Percentiles rank a stretch among this genome's conserved stretches.
Evolutionary conservation across 2,888 invertebrate genomes (phyloP).

Genomic region (Cancer borealis): DNA sequence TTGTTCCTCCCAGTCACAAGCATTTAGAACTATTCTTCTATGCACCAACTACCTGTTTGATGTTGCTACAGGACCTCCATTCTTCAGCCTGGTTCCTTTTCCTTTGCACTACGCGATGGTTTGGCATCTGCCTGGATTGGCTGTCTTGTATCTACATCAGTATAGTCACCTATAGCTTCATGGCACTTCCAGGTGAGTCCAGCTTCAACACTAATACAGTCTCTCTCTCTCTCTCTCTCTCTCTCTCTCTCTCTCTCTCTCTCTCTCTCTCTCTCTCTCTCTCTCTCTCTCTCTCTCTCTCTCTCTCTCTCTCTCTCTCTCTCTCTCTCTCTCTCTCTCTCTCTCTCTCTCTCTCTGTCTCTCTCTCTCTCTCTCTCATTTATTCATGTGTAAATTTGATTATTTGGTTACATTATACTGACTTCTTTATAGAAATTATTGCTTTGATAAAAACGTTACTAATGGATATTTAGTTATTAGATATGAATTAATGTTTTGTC

Average conservation of each 20-base stretch:
- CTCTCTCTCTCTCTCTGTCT: too few species aligned
- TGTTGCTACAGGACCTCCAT: slow-evolving; percentile 85
- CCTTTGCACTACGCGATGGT: slow-evolving; percentile 93
- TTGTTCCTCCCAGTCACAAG: not conserved
- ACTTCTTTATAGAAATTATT: not conserved
- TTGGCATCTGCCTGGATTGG: slow-evolving; percentile 95
- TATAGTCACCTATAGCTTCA: slow-evolving; percentile 91
- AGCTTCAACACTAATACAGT: too few species aligned
- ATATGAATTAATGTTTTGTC: not conserved
- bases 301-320: too few species aligned
- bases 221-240: too few species aligned
- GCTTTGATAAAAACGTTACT: not conserved
- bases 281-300: too few species aligned
- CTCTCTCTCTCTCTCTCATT: too few species aligned
- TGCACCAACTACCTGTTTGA: not conserved
- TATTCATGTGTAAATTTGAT: too few species aligned
- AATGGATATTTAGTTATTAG: not conserved
- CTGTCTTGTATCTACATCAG: slow-evolving; percentile 92
- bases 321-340: too few species aligned
- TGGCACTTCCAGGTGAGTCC: slow-evolving; percentile 83
- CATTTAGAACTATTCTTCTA: not conserved
- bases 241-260: too few species aligned
- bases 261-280: too few species aligned
- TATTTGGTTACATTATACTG: not conserved
- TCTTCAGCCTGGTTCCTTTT: slow-evolving; percentile 96